Evolutionary conservation across 2,888 invertebrate genomes (phyloP).

Genomic region (Sialis fuliginosa): DNA sequence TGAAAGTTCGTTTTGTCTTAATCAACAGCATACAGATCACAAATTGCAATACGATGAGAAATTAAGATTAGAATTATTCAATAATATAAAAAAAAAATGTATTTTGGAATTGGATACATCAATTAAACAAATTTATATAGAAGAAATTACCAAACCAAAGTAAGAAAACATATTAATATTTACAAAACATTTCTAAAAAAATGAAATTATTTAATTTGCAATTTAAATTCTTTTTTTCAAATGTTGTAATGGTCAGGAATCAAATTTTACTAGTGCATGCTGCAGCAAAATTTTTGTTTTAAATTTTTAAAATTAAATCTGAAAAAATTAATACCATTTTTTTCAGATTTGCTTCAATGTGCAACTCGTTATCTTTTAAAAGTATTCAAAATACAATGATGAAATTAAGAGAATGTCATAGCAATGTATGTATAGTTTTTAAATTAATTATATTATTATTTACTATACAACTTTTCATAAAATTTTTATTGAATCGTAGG

Average conservation of each 20-base stretch:
- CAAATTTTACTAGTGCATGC: too few species aligned
- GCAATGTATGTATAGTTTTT: slow-evolving; percentile 2
- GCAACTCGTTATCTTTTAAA: slow-evolving; percentile 4
- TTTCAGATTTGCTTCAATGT: slow-evolving; percentile 4
- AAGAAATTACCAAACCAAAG: slow-evolving; percentile 5
- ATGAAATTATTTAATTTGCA: too few species aligned
- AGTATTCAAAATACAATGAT: slow-evolving; percentile 5
- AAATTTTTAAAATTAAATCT: too few species aligned
- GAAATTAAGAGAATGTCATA: slow-evolving; percentile 4
- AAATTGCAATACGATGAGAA: slow-evolving; percentile 4
- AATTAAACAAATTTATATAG: slow-evolving; percentile 3
- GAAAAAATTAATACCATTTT: neutral
- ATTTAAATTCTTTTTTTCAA: neutral
- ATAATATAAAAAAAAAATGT: neutral
- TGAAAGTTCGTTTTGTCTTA: slow-evolving; percentile 1
- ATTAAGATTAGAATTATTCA: slow-evolving; percentile 1
- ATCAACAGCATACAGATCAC: slow-evolving; percentile 3
- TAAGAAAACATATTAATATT: neutral
- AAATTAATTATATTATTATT: too few species aligned
- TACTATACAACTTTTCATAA: too few species aligned
- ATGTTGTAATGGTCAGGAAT: too few species aligned
- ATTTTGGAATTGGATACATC: neutral
- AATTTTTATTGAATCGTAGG: too few species aligned
- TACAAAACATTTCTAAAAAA: neutral
- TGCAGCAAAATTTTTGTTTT: too few species aligned